Percentiles rank a stretch among this genome's conserved stretches.
Conservation (phyloP, 30 jellyfish, hydroid and myxozoan genomes). For the Chrysaora quinquecirrha region DNA sequence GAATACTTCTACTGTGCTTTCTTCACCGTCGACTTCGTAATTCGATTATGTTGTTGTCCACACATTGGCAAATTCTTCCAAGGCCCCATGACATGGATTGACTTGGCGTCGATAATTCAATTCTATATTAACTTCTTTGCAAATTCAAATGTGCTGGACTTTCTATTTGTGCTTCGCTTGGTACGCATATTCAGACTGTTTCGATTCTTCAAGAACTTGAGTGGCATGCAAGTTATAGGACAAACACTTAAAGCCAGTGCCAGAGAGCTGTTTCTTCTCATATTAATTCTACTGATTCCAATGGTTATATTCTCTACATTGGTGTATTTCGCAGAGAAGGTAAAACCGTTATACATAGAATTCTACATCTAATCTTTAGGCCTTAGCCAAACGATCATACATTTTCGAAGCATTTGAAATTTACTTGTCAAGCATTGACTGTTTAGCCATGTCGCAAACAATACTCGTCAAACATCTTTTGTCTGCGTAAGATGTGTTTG, state of each 20-base stretch:
- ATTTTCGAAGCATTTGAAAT: no score
- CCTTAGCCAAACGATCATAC: no score
- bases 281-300: slow-evolving; percentile 85
- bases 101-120: slow-evolving; percentile 84
- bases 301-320: slow-evolving; percentile 95
- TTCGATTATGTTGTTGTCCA: slow-evolving; percentile 88
- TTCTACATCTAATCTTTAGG: no score
- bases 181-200: slow-evolving; percentile 88
- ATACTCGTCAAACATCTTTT: no score
- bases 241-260: slow-evolving; percentile 98
- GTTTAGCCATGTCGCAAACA: no score
- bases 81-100: slow-evolving; percentile 89
- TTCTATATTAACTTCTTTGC: slow-evolving; percentile 87
- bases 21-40: slow-evolving; percentile 87
- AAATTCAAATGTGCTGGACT: slow-evolving; percentile 71
- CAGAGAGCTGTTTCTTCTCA: slow-evolving; percentile 87
- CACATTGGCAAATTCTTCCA: slow-evolving; percentile 64
- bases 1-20: slow-evolving; percentile 93
- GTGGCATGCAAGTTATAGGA: slow-evolving; percentile 99
- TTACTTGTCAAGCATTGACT: no score
- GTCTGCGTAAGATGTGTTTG: no score
- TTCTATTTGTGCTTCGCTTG: slow-evolving; percentile 87
- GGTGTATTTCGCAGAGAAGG: slow-evolving; percentile 93
- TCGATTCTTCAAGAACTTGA: slow-evolving; percentile 92
- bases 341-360: no score